These are phyloP conservation scores for Thumatha senex DNA, from an alignment of 2,888 invertebrate species.

Conservation along the genomic window DNA sequence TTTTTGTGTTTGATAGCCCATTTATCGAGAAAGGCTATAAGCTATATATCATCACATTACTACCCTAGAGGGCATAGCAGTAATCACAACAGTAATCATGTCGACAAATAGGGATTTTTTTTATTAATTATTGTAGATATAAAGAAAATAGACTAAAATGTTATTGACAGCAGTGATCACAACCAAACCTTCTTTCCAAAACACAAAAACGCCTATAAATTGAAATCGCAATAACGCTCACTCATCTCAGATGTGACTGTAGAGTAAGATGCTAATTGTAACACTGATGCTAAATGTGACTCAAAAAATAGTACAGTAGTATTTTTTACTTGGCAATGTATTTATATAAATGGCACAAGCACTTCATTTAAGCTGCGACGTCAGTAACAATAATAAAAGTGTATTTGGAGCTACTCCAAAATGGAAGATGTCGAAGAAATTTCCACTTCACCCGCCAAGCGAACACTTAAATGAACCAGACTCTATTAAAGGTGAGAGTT, in stretches of 20 bases:
- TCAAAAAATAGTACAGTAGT: neutral
- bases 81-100: too few relatives aligned
- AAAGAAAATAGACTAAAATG: too few relatives aligned
- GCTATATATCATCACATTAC: too few relatives aligned
- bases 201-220: neutral
- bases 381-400: conserved; percentile 70
- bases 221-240: neutral
- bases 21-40: too few relatives aligned
- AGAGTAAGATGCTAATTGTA: too few relatives aligned
- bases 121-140: too few relatives aligned
- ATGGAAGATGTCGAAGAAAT: conserved; percentile 43
- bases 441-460: conserved; percentile 27
- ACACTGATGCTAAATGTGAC: neutral
- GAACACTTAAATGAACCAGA: conserved; percentile 48
- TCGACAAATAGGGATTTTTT: too few relatives aligned
- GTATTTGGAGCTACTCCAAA: conserved; percentile 74
- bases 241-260: too few relatives aligned
- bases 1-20: too few relatives aligned
- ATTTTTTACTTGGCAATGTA: conserved; percentile 9
- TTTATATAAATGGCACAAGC: conserved; percentile 40
- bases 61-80: too few relatives aligned
- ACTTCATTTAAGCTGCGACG: conserved; percentile 58
- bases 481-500: conserved; percentile 59
- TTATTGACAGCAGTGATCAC: too few relatives aligned
- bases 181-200: neutral